Conservation (phyloP, 1,140 invertebrate species). For the Sitophilus oryzae region DNA sequence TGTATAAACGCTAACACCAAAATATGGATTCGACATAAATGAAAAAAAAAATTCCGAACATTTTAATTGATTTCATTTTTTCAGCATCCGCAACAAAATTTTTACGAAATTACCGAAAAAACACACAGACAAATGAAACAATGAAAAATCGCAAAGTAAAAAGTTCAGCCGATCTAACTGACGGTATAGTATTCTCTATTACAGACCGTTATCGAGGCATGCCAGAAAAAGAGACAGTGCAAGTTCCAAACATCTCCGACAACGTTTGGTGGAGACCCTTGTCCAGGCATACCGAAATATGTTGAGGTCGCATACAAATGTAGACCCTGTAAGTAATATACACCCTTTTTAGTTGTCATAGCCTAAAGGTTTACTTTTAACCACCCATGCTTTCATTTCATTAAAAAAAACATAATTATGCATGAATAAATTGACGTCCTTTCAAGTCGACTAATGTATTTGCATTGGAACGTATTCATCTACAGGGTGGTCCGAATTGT, state of each 20-base stretch:
- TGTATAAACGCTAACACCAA: no score
- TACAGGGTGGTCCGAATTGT: no score
- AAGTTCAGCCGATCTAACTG: conserved; percentile 45
- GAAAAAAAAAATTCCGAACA: no score
- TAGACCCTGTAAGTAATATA: conserved; percentile 78
- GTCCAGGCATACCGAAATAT: conserved; percentile 78
- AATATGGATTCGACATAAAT: neutral
- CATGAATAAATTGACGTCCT: no score
- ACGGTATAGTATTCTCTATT: conserved; percentile 77
- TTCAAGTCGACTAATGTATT: no score
- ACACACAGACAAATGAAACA: conserved; percentile 6
- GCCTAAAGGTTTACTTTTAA: no score
- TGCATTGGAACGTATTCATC: no score
- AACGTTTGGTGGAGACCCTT: conserved; percentile 78
- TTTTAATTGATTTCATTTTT: no score
- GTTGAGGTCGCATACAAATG: conserved; percentile 92
- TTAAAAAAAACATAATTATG: no score
- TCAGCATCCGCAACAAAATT: neutral
- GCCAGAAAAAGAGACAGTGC: conserved; percentile 84
- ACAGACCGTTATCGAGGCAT: conserved; percentile 86
- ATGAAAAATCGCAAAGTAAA: neutral
- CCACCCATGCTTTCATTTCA: no score
- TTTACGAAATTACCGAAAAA: neutral
- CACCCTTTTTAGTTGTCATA: neutral
- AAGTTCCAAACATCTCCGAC: conserved; percentile 77